Evolutionary conservation across 2,888 invertebrate genomes (phyloP).

Genomic region (Orgyia antiqua): DNA sequence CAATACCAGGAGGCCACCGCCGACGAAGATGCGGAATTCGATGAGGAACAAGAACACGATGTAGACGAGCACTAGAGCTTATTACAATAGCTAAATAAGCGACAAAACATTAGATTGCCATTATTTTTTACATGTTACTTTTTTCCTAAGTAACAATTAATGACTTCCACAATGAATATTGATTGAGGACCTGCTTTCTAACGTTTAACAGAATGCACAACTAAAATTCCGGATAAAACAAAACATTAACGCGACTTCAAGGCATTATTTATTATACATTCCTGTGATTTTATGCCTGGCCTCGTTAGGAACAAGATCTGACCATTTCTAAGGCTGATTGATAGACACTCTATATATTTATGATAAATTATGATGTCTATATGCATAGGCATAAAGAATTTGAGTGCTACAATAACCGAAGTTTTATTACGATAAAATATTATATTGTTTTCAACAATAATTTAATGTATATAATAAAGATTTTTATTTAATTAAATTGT

Average conservation of each 20-base stretch:
- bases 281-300: constrained; percentile 48
- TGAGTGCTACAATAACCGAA: constrained; percentile 71
- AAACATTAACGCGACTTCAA: constrained; percentile 41
- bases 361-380: constrained; percentile 40
- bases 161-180: constrained; percentile 55
- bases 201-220: constrained; percentile 73
- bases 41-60: constrained; percentile 85
- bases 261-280: constrained; percentile 54
- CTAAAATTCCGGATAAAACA: constrained; percentile 59
- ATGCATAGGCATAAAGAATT: constrained; percentile 42
- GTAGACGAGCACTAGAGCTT: constrained; percentile 75
- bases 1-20: constrained; percentile 94
- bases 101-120: constrained; percentile 57
- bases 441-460: constrained; percentile 61
- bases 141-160: constrained; percentile 60
- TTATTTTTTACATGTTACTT: constrained; percentile 62
- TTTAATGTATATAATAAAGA: constrained; percentile 76
- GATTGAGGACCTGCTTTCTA: constrained; percentile 68
- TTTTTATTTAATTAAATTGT: constrained; percentile 59
- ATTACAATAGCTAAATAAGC: constrained; percentile 11
- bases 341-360: constrained; percentile 56
- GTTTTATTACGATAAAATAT: constrained; percentile 51
- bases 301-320: constrained; percentile 61
- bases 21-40: constrained; percentile 89
- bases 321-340: constrained; percentile 58